A percentile compares a stretch with the other conserved stretches of the same genome.
Evolutionary conservation across 2,113 vertebrate species (phyloP).

Genomic region (Lipotes vexillifer): DNA sequence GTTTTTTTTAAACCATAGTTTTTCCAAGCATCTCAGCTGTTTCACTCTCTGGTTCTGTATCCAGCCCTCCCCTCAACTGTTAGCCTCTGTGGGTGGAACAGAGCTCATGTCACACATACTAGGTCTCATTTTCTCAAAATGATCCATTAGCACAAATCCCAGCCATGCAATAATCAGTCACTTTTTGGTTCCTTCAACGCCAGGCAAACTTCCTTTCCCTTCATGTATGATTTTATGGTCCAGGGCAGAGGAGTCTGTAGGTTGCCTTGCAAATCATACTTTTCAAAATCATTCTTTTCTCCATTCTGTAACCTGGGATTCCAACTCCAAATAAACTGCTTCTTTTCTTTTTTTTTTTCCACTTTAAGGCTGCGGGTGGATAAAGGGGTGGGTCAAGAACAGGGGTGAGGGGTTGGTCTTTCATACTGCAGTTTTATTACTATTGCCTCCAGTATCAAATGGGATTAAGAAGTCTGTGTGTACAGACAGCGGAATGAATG

Average conservation of each 20-base stretch:
- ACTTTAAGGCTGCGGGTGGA: background rate
- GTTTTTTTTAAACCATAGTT: background rate
- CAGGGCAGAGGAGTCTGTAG: background rate
- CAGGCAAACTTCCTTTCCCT: background rate
- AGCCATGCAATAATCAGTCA: background rate
- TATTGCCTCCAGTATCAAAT: background rate
- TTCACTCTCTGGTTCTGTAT: background rate
- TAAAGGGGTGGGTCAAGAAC: background rate
- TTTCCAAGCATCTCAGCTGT: background rate
- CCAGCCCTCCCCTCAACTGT: background rate
- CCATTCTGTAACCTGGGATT: background rate
- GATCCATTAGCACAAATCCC: background rate
- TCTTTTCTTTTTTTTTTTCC: background rate
- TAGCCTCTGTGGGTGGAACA: background rate
- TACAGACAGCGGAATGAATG: background rate
- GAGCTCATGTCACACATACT: background rate
- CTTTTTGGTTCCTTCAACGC: background rate
- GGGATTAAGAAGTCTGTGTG: background rate
- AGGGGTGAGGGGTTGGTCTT: background rate
- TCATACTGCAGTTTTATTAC: background rate
- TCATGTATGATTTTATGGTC: background rate
- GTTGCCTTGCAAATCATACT: background rate
- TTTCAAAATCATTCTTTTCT: conserved; percentile 22
- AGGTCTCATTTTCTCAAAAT: background rate
- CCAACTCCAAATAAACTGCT: background rate